phyloP scores from a whole-genome alignment of 2,888 invertebrate genomes.

The Notodonta ziczac region DNA sequence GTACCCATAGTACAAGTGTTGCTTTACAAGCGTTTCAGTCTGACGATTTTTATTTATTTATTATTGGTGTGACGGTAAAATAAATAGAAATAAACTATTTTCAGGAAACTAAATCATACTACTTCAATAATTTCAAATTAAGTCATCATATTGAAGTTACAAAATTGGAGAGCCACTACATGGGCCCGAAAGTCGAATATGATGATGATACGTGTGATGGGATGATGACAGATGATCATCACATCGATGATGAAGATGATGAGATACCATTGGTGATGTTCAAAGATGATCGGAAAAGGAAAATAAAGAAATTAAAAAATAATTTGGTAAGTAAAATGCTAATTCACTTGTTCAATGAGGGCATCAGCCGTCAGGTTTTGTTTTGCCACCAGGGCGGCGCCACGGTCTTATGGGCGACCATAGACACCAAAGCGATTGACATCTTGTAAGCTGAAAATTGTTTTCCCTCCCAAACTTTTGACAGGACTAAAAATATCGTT shows the following conservation, averaged over 20 bases:
- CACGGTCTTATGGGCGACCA: no score
- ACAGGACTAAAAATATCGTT: no score
- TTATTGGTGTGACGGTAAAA: no score
- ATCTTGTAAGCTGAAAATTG: no score
- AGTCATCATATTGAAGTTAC: conserved; percentile 21
- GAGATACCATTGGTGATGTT: conserved; percentile 48
- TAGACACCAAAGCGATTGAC: no score
- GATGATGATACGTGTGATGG: conserved; percentile 18
- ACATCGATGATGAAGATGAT: conserved; percentile 38
- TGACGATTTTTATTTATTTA: no score
- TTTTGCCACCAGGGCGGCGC: no score
- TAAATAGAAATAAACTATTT: conserved; percentile 8
- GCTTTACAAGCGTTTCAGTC: no score
- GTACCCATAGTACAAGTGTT: no score
- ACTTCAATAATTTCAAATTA: not conserved
- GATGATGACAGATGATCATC: conserved; percentile 9
- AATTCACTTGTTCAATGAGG: no score
- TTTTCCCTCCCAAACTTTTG: no score
- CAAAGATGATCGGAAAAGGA: conserved; percentile 25
- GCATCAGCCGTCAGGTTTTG: no score
- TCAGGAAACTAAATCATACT: conserved; percentile 27
- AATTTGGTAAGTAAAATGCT: conserved; percentile 2
- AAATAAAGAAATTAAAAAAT: conserved; percentile 17
- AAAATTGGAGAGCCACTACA: conserved; percentile 14
- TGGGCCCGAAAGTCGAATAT: conserved; percentile 23